Base-by-base conservation (phyloP, 1,140 invertebrate species). In the Trinorchestia longiramus region DNA sequence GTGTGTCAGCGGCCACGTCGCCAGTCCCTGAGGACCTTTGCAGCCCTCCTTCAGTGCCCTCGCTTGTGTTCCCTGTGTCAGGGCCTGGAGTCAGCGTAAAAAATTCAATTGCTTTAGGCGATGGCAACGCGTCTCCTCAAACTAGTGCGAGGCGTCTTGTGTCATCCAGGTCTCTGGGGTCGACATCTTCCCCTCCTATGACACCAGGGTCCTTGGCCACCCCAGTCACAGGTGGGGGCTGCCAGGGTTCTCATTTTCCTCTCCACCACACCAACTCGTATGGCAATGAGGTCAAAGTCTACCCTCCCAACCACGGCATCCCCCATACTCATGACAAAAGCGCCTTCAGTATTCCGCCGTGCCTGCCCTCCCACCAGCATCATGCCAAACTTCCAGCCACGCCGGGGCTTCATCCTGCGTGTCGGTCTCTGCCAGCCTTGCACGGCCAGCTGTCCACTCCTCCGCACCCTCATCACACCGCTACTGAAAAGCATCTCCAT, bases 311-410 rank as follows among this genome's bases (percentile, higher is more conserved):
- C 36, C 41, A 42, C 11, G 41, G 88, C 88, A 19, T 45, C 8
- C 92, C 43, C 28, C 92, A 94, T 40, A n/a, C 3, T 15, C 92
- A 94, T 43, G 92, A 94, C 0, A 44, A 94, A 40, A 95, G 96
- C 40, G 96, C 96, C 95, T 97, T 96, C 95, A 97, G 95, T 95
- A 97, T 97, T 95, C 96, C 96, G 44, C 96, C 96, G n/a, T 97
- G 96, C 94, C 95, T 97, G 43, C 96, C 96, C 41, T 97, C 96
- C 42, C 96, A 97, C 95, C 96, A 97, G 88, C 96, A 97, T 95
- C 96, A 97, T 91, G 96, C 96, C 91, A 96, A 96, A 91, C 96
- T 97, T 90, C 96, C 96, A 19, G 96, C 96, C 94, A 97, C 96
- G 42, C 96, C 96, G 19, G 96, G 96, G 44, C 96, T 96, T 41